These are phyloP conservation scores for Dasyurus viverrinus DNA, from an alignment of 2,113 vertebrate genomes.

Conservation along the genomic window DNA sequence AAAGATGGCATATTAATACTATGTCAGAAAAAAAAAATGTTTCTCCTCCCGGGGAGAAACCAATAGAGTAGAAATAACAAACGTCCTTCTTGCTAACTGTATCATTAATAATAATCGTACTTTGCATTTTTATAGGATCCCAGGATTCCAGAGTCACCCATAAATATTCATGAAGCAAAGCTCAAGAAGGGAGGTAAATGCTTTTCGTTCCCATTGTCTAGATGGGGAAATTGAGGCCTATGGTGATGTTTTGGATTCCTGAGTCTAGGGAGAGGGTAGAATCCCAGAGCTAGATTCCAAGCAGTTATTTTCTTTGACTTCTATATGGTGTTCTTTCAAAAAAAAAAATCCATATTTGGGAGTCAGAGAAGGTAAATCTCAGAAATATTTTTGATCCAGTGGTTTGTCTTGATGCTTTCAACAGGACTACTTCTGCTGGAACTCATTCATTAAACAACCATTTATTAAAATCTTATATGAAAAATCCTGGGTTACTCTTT, in stretches of 20 bases:
- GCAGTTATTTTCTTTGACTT: neutral
- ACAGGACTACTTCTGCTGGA: neutral
- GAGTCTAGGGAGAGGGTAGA: neutral
- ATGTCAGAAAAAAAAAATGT: constrained; percentile 51
- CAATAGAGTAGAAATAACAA: constrained; percentile 78
- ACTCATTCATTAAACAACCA: neutral
- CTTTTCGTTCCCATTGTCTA: constrained; percentile 2
- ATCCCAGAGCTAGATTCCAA: neutral
- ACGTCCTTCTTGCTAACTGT: constrained; percentile 73
- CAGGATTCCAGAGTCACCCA: constrained; percentile 60
- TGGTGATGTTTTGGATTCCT: neutral
- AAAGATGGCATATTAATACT: constrained; percentile 53
- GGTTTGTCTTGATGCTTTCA: neutral
- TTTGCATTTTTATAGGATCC: constrained; percentile 73
- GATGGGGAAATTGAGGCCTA: constrained; percentile 35
- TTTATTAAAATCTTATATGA: neutral
- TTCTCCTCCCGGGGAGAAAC: constrained; percentile 60
- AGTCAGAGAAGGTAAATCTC: neutral
- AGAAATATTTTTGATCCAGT: neutral
- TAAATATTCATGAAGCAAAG: constrained; percentile 62
- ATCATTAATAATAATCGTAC: constrained; percentile 75
- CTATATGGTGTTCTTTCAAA: neutral
- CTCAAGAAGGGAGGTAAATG: neutral
- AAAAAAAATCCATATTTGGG: neutral
- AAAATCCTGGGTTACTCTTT: neutral